Evolutionary conservation across 2,113 vertebrate genomes (phyloP).

Genomic region (Eolophus roseicapilla): DNA sequence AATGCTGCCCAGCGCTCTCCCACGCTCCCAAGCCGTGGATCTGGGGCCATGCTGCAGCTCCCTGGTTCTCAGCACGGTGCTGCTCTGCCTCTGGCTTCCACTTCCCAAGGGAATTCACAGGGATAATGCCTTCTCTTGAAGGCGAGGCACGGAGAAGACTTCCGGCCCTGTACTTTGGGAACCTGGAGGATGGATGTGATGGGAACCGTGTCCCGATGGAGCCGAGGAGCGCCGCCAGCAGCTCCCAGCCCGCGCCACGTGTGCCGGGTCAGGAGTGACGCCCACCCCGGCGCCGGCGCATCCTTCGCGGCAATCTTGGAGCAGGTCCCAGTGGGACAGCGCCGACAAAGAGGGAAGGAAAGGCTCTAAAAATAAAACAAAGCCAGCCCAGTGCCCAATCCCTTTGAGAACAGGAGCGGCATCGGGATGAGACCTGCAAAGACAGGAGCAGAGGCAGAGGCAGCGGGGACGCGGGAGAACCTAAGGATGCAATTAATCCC

Average conservation of each 20-base stretch:
- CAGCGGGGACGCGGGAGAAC: not conserved
- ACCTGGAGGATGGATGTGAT: fast-evolving
- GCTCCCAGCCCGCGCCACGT: not conserved
- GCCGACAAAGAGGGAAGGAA: constrained; percentile 31
- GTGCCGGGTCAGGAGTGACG: not conserved
- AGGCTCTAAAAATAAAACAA: constrained; percentile 51
- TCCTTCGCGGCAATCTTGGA: constrained; percentile 17
- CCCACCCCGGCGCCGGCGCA: not conserved
- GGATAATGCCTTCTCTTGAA: not conserved
- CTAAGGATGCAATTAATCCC: constrained; percentile 30
- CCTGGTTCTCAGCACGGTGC: not conserved
- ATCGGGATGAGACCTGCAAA: not conserved
- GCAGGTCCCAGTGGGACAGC: constrained; percentile 63
- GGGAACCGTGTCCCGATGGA: fast-evolving
- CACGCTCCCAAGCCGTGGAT: not conserved
- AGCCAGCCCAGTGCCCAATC: constrained; percentile 13
- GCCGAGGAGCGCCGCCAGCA: not conserved
- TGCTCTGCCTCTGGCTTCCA: not conserved
- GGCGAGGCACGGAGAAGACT: fast-evolving
- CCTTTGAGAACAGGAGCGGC: constrained; percentile 1
- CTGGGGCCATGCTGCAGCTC: not conserved
- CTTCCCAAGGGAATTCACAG: not conserved
- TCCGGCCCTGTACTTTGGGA: fast-evolving
- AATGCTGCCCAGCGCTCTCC: not conserved
- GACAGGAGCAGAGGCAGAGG: not conserved